These are phyloP conservation scores for Leucophenga maculata DNA, from an alignment of 2,888 invertebrate genomes.

Conservation along the genomic window DNA sequence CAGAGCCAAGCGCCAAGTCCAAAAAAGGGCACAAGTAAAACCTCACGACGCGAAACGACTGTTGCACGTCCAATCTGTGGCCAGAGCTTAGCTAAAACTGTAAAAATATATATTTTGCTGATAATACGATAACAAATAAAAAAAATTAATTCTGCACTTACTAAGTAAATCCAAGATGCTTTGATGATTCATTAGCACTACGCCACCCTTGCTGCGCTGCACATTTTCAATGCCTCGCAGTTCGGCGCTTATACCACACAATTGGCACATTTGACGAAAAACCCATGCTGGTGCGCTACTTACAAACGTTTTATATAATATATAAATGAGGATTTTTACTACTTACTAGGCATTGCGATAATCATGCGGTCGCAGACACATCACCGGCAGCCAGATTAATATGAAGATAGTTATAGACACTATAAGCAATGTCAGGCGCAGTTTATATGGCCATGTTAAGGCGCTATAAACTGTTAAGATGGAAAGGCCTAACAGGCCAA, in stretches of 20 bases:
- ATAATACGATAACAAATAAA: neutral
- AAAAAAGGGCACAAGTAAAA: constrained; percentile 87
- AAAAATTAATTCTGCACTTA: neutral
- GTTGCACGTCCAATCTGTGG: constrained; percentile 85
- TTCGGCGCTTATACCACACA: constrained; percentile 80
- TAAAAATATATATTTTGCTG: constrained; percentile 15
- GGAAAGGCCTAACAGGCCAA: neutral
- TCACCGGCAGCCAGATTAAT: constrained; percentile 80
- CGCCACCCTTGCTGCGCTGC: constrained; percentile 81
- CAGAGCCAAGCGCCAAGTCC: constrained; percentile 89
- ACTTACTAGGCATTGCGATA: constrained; percentile 88
- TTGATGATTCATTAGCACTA: constrained; percentile 91
- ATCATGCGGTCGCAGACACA: constrained; percentile 81
- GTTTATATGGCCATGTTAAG: constrained; percentile 75
- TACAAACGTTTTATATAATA: neutral
- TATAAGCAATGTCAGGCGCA: constrained; percentile 80
- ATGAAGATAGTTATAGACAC: constrained; percentile 77
- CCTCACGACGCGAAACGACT: constrained; percentile 86
- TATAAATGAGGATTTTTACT: neutral
- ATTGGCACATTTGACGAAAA: constrained; percentile 73
- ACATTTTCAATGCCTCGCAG: constrained; percentile 84
- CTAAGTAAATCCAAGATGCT: constrained; percentile 74
- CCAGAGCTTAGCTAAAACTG: constrained; percentile 84
- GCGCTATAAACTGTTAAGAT: neutral
- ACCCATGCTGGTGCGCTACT: constrained; percentile 81